Percentiles rank a stretch among this genome's conserved stretches.
Conservation (phyloP, 2,797 vertebrate species). For the Stomatorhinus walkeri region DNA sequence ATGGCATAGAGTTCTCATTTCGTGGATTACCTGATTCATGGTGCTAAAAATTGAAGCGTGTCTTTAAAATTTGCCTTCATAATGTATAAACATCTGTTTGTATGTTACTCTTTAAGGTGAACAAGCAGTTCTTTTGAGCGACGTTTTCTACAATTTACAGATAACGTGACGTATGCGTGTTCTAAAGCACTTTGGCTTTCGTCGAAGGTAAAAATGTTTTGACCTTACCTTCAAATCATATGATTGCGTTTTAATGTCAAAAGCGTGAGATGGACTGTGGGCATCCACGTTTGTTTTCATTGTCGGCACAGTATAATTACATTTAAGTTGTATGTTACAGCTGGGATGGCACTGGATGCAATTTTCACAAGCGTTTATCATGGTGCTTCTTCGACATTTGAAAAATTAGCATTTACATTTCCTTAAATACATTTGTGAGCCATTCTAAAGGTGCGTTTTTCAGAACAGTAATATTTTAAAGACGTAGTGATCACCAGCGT, state of each 20-base stretch:
- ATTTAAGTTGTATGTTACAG: constrained; percentile 47
- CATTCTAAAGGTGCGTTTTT: constrained; percentile 63
- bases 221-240: constrained; percentile 56
- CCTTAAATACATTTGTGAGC: constrained; percentile 59
- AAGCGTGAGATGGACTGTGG: constrained; percentile 50
- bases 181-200: constrained; percentile 73
- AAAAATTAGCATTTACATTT: constrained; percentile 35
- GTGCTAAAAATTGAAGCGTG: constrained; percentile 78
- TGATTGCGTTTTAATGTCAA: constrained; percentile 58
- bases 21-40: constrained; percentile 71
- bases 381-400: constrained; percentile 70
- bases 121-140: constrained; percentile 50
- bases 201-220: constrained; percentile 60
- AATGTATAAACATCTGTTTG: constrained; percentile 47
- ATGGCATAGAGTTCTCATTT: constrained; percentile 76
- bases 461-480: constrained; percentile 45
- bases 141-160: constrained; percentile 52
- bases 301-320: constrained; percentile 51
- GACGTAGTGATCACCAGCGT: constrained; percentile 26
- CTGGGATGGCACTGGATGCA: constrained; percentile 60
- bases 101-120: constrained; percentile 44
- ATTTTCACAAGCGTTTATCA: constrained; percentile 57
- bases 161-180: constrained; percentile 60
- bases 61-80: constrained; percentile 71
- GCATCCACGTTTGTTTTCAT: constrained; percentile 55